Base-by-base conservation (phyloP, 2,888 invertebrate genomes). In the Drosophila lacicola region DNA sequence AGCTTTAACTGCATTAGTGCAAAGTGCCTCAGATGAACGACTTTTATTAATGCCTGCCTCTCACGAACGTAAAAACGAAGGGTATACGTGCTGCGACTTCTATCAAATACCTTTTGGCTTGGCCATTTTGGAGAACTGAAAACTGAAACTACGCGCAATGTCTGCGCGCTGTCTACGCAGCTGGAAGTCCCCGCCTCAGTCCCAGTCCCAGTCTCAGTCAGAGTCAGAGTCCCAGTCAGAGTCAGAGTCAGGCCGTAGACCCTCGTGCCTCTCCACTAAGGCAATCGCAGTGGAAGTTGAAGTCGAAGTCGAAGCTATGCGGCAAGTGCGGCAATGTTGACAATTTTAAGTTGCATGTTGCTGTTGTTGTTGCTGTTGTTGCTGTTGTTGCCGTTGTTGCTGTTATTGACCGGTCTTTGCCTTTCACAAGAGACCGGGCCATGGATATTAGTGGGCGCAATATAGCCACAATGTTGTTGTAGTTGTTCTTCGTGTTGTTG, bases 261-360 rank as follows among this genome's bases (percentile, higher is more conserved):
- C 54, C 58, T 58, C 41, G 17, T 55, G 17, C 34, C 25, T 64
- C 53, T 37, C 14, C 46, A 25, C 29, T 44, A 45, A 45, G 58
- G 60, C 53, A 63, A 54, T 42, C 55, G 25, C 37, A 69, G 39
- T 58, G 39, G 61, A 39, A 54, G 71, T 55, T 42, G 61, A 39
- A 54, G 71, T 55, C 25, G 17, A 9, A 53, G 47, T 51, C 50
- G 50, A 42, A 58, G 80, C 66, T 66, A 56, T 88, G 86, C 70
- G 80, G 82, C 80, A 85, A 85, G 88, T 86, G 88, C 75, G 58
- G 80, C 83, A 72, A 76, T 88, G 81, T 86, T 81, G 89, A 89
- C 89, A 89, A 87, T 87, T 53, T 54, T 44, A 49, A 34, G 47
- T 51, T 44, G 74, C 50, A 8, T 53, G 66, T 46, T 14, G 42